A percentile compares a stretch with the other conserved stretches of the same genome.
Conservation (phyloP, 2,888 invertebrate species). For the Epirrhoe alternata region DNA sequence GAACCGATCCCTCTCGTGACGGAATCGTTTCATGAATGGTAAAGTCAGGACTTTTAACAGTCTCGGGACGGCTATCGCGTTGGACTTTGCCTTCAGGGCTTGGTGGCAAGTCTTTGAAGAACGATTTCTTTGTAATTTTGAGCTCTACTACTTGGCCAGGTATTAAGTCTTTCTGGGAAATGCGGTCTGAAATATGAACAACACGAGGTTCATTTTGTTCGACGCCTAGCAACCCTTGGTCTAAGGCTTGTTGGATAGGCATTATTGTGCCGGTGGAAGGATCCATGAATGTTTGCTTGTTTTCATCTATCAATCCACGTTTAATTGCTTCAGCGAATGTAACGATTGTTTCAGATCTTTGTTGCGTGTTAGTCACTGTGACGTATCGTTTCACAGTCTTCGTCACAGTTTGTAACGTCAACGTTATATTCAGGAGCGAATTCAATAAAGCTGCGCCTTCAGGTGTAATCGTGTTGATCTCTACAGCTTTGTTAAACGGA, state of each 20-base stretch:
- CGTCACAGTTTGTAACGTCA: constrained; percentile 94
- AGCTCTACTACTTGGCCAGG: constrained; percentile 81
- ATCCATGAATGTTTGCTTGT: constrained; percentile 90
- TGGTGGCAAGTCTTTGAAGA: constrained; percentile 75
- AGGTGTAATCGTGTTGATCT: constrained; percentile 92
- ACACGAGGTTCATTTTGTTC: constrained; percentile 82
- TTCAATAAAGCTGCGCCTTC: constrained; percentile 94
- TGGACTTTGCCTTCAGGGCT: constrained; percentile 81
- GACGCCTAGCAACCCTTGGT: constrained; percentile 88
- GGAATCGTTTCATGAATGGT: constrained; percentile 55
- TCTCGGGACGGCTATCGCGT: constrained; percentile 83
- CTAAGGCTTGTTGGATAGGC: constrained; percentile 91
- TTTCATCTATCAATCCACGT: constrained; percentile 92
- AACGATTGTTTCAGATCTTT: constrained; percentile 85
- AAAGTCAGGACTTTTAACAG: constrained; percentile 85
- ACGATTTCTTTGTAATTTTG: constrained; percentile 82
- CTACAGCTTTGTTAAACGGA: constrained; percentile 94
- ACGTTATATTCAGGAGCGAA: constrained; percentile 93
- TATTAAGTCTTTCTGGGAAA: constrained; percentile 68
- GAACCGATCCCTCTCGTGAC: constrained; percentile 58
- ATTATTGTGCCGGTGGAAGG: constrained; percentile 89
- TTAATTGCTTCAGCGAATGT: constrained; percentile 92
- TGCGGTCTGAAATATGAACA: constrained; percentile 71
- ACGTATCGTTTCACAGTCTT: constrained; percentile 93
- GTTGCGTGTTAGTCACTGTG: constrained; percentile 88